phyloP scores from a whole-genome alignment of 2,113 vertebrate species.

The Datnioides undecimradiatus region DNA sequence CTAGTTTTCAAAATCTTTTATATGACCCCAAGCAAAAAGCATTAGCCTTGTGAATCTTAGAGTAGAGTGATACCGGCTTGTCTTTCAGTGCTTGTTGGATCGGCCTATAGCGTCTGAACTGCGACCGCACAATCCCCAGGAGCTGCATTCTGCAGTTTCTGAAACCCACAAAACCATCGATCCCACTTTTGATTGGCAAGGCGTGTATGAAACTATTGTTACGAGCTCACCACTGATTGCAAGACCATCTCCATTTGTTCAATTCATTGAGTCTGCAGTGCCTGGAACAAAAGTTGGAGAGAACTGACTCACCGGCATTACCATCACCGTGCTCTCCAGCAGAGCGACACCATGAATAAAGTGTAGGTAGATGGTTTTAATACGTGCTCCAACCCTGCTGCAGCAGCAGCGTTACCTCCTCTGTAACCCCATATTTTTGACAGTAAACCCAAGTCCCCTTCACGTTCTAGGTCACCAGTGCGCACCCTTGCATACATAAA shows the following conservation, averaged over 20 bases:
- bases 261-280: too few relatives aligned
- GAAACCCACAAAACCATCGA: neutral
- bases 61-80: neutral
- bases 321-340: neutral
- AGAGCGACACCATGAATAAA: neutral
- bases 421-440: neutral
- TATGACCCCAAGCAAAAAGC: neutral
- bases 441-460: neutral
- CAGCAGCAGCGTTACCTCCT: neutral
- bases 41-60: neutral
- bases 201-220: too few relatives aligned
- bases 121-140: neutral
- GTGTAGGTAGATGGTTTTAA: neutral
- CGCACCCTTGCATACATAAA: constrained; percentile 5
- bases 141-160: neutral
- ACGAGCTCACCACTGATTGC: neutral
- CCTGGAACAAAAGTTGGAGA: neutral
- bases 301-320: neutral
- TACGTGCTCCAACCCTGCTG: too few relatives aligned
- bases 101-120: neutral
- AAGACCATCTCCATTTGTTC: neutral
- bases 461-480: neutral
- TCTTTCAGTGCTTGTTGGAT: neutral
- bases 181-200: neutral
- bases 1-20: neutral